Evolutionary conservation across 2,888 invertebrate species (phyloP).

Genomic region (Pteria penguin): DNA sequence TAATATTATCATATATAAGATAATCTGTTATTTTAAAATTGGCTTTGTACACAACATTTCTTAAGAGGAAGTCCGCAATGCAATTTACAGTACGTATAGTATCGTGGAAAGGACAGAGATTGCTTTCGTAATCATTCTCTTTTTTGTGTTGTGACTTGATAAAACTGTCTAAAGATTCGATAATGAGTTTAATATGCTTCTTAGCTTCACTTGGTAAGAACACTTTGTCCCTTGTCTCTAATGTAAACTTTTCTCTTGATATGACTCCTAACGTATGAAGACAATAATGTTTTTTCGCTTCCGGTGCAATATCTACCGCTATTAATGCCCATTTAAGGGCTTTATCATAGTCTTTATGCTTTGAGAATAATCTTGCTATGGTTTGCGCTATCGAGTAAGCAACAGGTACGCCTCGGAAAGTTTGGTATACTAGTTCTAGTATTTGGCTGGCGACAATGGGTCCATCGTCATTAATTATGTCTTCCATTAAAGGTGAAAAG

Average conservation of each 20-base stretch:
- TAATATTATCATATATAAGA: background rate
- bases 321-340: constrained; percentile 22
- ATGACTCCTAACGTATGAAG: constrained; percentile 13
- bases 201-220: background rate
- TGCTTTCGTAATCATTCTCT: background rate
- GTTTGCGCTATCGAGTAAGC: constrained; percentile 24
- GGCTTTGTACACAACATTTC: background rate
- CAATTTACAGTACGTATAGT: background rate
- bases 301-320: constrained; percentile 6
- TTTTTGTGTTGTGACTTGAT: background rate
- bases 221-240: background rate
- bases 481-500: constrained; percentile 33
- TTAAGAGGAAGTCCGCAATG: background rate
- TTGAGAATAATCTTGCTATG: constrained; percentile 10
- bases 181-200: background rate
- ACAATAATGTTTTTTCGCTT: background rate
- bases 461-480: constrained; percentile 9
- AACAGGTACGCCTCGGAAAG: constrained; percentile 4
- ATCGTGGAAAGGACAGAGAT: background rate
- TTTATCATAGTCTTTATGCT: background rate
- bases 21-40: background rate
- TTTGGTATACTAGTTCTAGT: background rate
- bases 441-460: background rate
- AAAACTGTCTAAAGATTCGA: constrained; percentile 23
- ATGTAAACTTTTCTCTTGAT: background rate